These are phyloP conservation scores for Gnathonemus echidnorhynchus DNA, from an alignment of 2,113 vertebrate species.

Conservation along the genomic window DNA sequence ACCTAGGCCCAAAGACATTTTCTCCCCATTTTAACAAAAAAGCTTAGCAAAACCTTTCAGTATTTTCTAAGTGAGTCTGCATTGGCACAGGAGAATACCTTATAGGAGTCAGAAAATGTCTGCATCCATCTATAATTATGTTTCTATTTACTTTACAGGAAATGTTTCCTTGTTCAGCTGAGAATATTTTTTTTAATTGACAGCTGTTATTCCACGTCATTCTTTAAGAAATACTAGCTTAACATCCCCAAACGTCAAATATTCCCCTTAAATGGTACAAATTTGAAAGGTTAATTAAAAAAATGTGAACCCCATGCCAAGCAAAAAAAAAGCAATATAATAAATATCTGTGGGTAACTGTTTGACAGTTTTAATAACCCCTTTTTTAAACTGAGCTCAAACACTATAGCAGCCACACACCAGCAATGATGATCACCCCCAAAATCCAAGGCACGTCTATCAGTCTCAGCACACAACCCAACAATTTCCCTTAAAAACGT, in stretches of 20 bases:
- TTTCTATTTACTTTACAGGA: neutral
- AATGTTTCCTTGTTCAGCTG: neutral
- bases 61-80: neutral
- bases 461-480: neutral
- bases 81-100: neutral
- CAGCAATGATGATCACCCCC: neutral
- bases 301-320: neutral
- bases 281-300: neutral
- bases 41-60: neutral
- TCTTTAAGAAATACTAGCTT: neutral
- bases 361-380: constrained; percentile 50
- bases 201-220: neutral
- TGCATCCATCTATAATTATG: neutral
- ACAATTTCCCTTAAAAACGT: neutral
- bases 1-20: neutral
- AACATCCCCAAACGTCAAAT: neutral
- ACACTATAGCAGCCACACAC: neutral
- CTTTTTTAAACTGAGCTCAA: constrained; percentile 10
- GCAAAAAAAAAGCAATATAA: neutral
- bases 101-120: neutral
- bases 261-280: neutral
- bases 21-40: neutral
- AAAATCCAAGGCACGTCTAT: neutral
- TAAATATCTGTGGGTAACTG: constrained; percentile 22
- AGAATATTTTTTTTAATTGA: neutral